Evolutionary conservation across 2,797 vertebrate species (phyloP), one percentile per base, ranked within the genome.

Genomic region (Typhlichthys subterraneus): DNA sequence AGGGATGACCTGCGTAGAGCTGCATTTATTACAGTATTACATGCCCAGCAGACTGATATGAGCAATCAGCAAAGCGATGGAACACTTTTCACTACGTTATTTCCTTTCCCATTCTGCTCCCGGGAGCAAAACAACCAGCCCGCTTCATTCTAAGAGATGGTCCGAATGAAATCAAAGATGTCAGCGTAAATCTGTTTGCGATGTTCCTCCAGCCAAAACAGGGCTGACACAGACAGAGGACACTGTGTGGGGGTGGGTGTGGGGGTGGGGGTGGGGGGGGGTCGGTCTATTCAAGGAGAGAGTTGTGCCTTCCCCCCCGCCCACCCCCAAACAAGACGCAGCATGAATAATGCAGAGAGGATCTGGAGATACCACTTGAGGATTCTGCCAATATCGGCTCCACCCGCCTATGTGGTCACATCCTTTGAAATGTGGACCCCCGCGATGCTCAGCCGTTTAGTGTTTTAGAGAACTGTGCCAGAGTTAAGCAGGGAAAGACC

Each of bases 321-420:
- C 73, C 70, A 54, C 29, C 69, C 60, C 42, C 70, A 59, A 69
- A 67, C 57, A 70, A 76, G 75, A 81, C 72, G 29, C 80, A 56
- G 79, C 75, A 72, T 91, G 89, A 91, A 92, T 93, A 89, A 92
- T 90, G 83, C 62, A 90, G 90, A 55, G 79, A 77, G 75, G 78
- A 85, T 90, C 84, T 87, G 76, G 84, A 90, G 88, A 87, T 88
- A 90, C 91, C 86, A 81, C 80, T 90, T 88, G 89, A 79, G 82
- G 81, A 89, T 80, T 84, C 87, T 89, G 88, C 88, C 87, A 81
- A 89, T 88, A 88, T 84, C 80, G 69, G 72, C 82, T 72, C 73
- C 73, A 72, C 73, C 83, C 77, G 77, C 80, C 81, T 80, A 64
- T 67, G 64, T 75, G 77, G 66, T 76, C 81, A 69, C 59, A 87